Percentiles rank a stretch among this genome's conserved stretches.
Evolutionary conservation across 2,888 invertebrate genomes (phyloP).

Genomic region (Lissocephala sabroskyi): DNA sequence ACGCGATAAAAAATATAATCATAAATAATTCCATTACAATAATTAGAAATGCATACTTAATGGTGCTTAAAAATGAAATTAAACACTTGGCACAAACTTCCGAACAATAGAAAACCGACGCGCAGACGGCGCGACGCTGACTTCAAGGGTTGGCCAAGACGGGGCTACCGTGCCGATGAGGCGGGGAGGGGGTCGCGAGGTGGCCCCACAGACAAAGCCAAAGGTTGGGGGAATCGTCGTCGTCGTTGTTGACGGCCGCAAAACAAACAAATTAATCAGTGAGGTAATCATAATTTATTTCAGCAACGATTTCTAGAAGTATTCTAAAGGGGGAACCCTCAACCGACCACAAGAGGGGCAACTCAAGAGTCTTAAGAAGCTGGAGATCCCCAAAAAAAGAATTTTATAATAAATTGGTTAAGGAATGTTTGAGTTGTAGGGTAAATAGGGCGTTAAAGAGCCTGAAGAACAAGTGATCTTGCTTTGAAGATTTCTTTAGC

Average conservation of each 20-base stretch:
- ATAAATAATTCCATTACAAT: constrained; percentile 54
- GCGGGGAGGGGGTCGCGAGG: constrained; percentile 11
- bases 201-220: no score
- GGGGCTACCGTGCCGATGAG: not conserved
- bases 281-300: constrained; percentile 45
- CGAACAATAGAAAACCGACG: constrained; percentile 23
- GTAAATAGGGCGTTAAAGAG: no score
- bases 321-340: no score
- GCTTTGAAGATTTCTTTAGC: no score
- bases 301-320: not conserved
- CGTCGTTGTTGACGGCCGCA: constrained; percentile 8
- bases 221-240: no score
- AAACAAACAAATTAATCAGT: constrained; percentile 44
- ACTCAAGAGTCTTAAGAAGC: no score
- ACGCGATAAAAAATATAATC: constrained; percentile 46
- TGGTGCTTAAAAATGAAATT: constrained; percentile 35
- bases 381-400: no score
- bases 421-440: no score
- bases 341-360: no score
- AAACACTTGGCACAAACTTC: constrained; percentile 39
- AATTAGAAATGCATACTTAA: constrained; percentile 48
- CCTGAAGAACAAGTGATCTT: no score
- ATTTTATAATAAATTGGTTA: no score
- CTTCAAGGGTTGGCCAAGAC: not conserved
- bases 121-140: constrained; percentile 5